phyloP scores from a whole-genome alignment of 2,888 invertebrate genomes.

The Schizotus pectinicornis region DNA sequence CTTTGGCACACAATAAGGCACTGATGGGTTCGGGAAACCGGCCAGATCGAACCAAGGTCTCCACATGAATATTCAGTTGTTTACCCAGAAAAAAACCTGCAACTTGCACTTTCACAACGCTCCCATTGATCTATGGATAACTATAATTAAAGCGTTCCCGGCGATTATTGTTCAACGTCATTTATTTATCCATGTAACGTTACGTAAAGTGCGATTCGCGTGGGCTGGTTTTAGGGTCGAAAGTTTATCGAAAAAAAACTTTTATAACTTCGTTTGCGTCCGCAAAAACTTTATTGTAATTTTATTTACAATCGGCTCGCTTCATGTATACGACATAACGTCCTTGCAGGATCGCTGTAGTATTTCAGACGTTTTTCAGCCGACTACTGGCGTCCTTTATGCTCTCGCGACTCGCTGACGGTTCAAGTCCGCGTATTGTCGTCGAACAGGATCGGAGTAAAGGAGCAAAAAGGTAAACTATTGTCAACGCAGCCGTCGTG shows the following conservation, averaged over 20 bases:
- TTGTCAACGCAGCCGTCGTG: slow-evolving; percentile 45
- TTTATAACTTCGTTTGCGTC: slow-evolving; percentile 18
- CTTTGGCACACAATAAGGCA: slow-evolving; percentile 4
- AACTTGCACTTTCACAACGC: slow-evolving; percentile 18
- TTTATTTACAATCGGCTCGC: slow-evolving; percentile 35
- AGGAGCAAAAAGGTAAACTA: slow-evolving; percentile 43
- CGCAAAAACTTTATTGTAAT: slow-evolving; percentile 27
- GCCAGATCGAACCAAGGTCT: not conserved
- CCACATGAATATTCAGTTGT: slow-evolving; percentile 14
- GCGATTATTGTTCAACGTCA: slow-evolving; percentile 22
- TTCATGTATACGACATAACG: slow-evolving; percentile 33
- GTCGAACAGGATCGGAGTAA: too few relatives aligned
- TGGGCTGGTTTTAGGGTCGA: not conserved
- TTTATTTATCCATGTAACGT: slow-evolving; percentile 19
- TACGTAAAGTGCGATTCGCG: too few relatives aligned
- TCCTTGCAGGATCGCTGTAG: slow-evolving; percentile 32
- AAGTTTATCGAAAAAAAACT: too few relatives aligned
- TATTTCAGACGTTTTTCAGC: slow-evolving; percentile 5
- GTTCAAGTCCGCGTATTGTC: not conserved
- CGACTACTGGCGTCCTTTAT: slow-evolving; percentile 9
- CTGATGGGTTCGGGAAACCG: slow-evolving; percentile 5
- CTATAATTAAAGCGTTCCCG: slow-evolving; percentile 19
- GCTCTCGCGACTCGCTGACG: slow-evolving; percentile 15
- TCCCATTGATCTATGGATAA: slow-evolving; percentile 18
- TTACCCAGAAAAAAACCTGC: slow-evolving; percentile 6